These are phyloP conservation scores for Pangasius krempfi DNA, from an alignment of 2,797 vertebrate genomes.

Conservation along the genomic window DNA sequence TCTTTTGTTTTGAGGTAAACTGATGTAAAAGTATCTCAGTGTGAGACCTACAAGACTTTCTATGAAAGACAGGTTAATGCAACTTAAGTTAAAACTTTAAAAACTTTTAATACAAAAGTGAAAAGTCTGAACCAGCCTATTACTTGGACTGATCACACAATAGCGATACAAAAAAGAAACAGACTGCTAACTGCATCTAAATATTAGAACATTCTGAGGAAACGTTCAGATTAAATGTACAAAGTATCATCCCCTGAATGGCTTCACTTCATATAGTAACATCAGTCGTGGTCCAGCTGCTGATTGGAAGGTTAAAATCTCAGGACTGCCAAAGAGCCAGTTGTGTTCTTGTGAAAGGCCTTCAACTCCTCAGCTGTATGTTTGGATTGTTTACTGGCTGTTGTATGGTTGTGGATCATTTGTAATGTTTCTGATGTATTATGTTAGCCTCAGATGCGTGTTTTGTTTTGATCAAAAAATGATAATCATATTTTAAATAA, in stretches of 20 bases:
- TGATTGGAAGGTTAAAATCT: neutral
- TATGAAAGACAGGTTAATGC: neutral
- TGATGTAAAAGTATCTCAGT: neutral
- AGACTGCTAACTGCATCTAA: neutral
- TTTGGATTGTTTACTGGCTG: neutral
- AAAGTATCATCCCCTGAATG: neutral
- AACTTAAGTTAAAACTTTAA: neutral
- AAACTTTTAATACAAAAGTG: neutral
- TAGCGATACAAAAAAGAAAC: neutral
- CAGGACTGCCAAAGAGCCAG: neutral
- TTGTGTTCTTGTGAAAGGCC: neutral
- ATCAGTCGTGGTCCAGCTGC: neutral
- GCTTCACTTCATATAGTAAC: neutral
- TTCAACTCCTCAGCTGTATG: neutral
- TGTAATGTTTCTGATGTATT: neutral
- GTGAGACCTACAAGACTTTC: neutral
- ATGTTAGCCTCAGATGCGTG: neutral
- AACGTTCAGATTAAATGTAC: neutral
- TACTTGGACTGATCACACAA: neutral
- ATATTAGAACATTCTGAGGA: neutral
- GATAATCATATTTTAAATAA: neutral
- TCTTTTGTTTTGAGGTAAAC: constrained; percentile 23
- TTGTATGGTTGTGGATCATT: neutral
- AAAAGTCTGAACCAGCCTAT: neutral
- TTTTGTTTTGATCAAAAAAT: neutral